Percentiles rank a stretch among this genome's conserved stretches.
Evolutionary conservation across 2,888 invertebrate genomes (phyloP).

Genomic region (Criorhina ranunculi): DNA sequence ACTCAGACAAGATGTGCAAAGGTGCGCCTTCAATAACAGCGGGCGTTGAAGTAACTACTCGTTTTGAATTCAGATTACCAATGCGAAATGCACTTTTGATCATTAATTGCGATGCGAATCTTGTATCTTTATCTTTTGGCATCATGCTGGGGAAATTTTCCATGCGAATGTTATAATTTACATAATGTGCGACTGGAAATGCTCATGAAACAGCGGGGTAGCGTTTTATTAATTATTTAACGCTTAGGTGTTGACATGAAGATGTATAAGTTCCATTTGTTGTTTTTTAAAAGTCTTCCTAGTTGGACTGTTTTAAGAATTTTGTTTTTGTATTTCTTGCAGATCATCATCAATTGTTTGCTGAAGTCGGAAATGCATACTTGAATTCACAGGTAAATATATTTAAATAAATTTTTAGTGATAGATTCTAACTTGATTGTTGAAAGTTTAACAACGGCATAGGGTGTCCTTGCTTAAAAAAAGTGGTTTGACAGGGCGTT

Average conservation of each 20-base stretch:
- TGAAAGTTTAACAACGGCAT: too few relatives aligned
- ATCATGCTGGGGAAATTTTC: slow-evolving; percentile 53
- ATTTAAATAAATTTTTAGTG: too few relatives aligned
- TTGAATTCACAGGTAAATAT: slow-evolving; percentile 37
- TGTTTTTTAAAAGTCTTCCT: not conserved
- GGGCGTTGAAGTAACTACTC: slow-evolving; percentile 55
- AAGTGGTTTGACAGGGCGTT: too few relatives aligned
- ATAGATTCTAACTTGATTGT: too few relatives aligned
- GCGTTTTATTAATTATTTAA: slow-evolving; percentile 29
- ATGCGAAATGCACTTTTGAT: slow-evolving; percentile 41
- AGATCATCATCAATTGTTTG: slow-evolving; percentile 14
- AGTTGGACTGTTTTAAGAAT: not conserved
- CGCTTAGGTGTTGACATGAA: slow-evolving; percentile 25
- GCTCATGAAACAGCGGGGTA: slow-evolving; percentile 39
- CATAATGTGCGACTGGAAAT: slow-evolving; percentile 8
- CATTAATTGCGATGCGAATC: slow-evolving; percentile 30
- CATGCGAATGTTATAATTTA: slow-evolving; percentile 34
- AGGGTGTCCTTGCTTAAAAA: too few relatives aligned
- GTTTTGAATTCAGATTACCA: slow-evolving; percentile 64
- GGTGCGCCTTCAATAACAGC: slow-evolving; percentile 47
- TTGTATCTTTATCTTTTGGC: slow-evolving; percentile 50
- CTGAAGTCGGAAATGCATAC: slow-evolving; percentile 25
- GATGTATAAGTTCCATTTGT: not conserved
- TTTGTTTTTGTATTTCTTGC: slow-evolving; percentile 16
- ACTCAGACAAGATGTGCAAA: slow-evolving; percentile 40